Conservation (phyloP, 2,888 invertebrate species). For the Stramonita haemastoma region DNA sequence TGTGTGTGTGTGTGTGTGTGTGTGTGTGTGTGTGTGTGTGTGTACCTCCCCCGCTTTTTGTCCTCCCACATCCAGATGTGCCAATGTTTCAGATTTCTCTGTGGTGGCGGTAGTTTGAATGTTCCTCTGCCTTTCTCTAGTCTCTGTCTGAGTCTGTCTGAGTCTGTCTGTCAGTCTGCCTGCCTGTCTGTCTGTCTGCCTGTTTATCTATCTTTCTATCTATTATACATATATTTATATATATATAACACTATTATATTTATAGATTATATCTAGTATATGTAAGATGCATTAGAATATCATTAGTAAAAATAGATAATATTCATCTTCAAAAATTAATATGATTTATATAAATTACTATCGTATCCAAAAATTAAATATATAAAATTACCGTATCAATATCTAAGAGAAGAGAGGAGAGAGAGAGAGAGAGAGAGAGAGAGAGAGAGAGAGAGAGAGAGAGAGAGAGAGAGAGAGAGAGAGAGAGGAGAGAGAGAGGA, state of each 20-base stretch:
- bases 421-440: not conserved
- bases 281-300: too few species aligned
- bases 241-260: too few species aligned
- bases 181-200: not conserved
- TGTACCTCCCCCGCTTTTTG: not conserved
- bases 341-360: too few species aligned
- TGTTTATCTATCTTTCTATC: not conserved
- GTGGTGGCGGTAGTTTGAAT: not conserved
- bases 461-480: not conserved
- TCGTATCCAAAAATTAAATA: too few species aligned
- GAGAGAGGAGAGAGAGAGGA: not conserved
- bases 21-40: not conserved
- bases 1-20: not conserved
- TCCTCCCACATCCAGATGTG: not conserved
- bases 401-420: not conserved
- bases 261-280: too few species aligned
- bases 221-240: too few species aligned
- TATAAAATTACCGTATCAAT: too few species aligned
- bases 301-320: too few species aligned
- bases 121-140: not conserved
- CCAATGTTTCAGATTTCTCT: not conserved
- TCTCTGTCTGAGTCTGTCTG: not conserved
- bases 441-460: not conserved
- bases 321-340: too few species aligned
- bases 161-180: not conserved